phyloP scores from a whole-genome alignment of 2,888 invertebrate species.

The Masnerella sp. region DNA sequence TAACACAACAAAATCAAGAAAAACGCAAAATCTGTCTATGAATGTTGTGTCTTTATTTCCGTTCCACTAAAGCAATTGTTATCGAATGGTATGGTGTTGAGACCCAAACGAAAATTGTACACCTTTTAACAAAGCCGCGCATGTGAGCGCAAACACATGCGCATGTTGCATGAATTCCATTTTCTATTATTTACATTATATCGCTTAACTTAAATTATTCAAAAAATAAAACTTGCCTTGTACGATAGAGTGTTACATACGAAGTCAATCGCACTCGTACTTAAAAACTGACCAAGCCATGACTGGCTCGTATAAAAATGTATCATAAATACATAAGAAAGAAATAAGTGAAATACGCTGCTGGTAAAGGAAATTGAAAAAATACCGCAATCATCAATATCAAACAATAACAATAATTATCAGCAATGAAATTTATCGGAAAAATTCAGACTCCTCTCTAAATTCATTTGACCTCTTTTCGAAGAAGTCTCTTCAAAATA shows the following conservation, averaged over 20 bases:
- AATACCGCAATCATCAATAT: background rate
- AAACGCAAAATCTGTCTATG: conserved; percentile 21
- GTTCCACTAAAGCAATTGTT: conserved; percentile 39
- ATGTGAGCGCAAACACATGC: conserved; percentile 4
- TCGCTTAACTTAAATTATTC: conserved; percentile 52
- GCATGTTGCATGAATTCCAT: conserved; percentile 27
- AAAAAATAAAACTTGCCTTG: conserved; percentile 55
- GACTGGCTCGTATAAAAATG: conserved; percentile 28
- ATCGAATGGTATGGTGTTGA: conserved; percentile 31
- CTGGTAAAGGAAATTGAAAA: conserved; percentile 4
- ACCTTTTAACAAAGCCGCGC: conserved; percentile 40
- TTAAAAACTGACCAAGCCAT: conserved; percentile 29
- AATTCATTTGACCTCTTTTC: too few species aligned
- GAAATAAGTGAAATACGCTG: conserved; percentile 4
- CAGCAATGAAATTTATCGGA: too few species aligned
- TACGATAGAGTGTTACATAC: conserved; percentile 31
- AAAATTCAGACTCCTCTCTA: too few species aligned
- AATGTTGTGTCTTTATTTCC: conserved; percentile 42
- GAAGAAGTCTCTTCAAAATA: too few species aligned
- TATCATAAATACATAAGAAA: conserved; percentile 34
- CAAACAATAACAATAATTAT: too few species aligned
- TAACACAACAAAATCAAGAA: conserved; percentile 8
- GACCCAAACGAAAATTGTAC: conserved; percentile 33
- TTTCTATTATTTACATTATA: conserved; percentile 53
- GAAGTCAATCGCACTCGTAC: conserved; percentile 34